These are phyloP conservation scores for Trididemnum clinides DNA, from an alignment of 23 tunicate species.

Conservation along the genomic window DNA sequence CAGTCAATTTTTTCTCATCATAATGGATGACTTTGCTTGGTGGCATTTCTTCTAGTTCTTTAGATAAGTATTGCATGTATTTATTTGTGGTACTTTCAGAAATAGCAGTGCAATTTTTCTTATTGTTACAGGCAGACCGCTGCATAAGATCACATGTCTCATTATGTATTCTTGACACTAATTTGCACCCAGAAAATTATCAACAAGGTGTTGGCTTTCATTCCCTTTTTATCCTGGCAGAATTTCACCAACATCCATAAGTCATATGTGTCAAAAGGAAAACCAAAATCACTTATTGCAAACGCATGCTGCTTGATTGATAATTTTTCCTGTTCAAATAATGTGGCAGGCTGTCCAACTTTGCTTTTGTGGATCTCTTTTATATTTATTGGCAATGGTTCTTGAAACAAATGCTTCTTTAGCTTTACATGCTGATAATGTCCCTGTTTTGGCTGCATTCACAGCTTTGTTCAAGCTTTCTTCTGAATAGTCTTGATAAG, in stretches of 20 bases:
- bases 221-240: neutral
- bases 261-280: constrained; percentile 25
- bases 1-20: neutral
- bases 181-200: constrained; percentile 26
- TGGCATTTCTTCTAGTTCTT: neutral
- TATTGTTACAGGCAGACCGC: neutral
- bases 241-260: neutral
- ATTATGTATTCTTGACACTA: constrained; percentile 3
- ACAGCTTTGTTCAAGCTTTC: neutral
- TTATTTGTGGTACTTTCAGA: neutral
- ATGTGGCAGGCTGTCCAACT: neutral
- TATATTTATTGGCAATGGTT: neutral
- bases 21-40: constrained; percentile 1
- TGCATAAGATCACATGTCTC: neutral
- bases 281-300: constrained; percentile 15
- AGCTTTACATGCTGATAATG: neutral
- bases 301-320: neutral
- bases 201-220: neutral
- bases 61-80: constrained; percentile 3
- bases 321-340: neutral
- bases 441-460: neutral
- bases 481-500: constrained; percentile 1
- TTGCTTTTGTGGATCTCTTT: neutral
- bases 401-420: neutral
- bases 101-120: neutral